phyloP scores from a whole-genome alignment of 2,888 invertebrate genomes.

The Zelleria hepariella region DNA sequence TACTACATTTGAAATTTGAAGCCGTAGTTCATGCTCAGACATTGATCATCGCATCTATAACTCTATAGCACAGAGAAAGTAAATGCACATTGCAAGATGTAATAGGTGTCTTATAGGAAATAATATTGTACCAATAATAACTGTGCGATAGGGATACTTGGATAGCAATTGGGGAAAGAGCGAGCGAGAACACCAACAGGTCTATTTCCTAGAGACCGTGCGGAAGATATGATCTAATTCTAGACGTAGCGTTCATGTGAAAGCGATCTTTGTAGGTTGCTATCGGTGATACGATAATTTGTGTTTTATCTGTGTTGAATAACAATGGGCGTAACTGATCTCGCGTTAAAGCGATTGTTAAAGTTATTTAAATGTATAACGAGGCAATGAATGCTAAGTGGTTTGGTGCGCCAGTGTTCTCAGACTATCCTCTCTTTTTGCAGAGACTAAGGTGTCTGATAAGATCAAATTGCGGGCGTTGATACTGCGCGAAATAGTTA shows the following conservation, averaged over 20 bases:
- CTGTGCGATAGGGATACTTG: constrained; percentile 20
- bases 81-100: not conserved
- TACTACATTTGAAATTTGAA: not conserved
- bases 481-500: not conserved
- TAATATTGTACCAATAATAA: constrained; percentile 14
- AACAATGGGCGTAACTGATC: not conserved
- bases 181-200: constrained; percentile 24
- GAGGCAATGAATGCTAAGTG: not conserved
- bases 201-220: constrained; percentile 34
- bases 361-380: not conserved
- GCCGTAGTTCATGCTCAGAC: not conserved
- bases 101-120: constrained; percentile 16
- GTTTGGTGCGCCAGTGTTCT: not conserved
- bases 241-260: constrained; percentile 37
- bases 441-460: no score
- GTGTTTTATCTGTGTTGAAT: constrained; percentile 8
- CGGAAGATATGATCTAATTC: constrained; percentile 46
- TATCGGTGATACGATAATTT: constrained; percentile 24
- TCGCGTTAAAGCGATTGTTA: not conserved
- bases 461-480: not conserved
- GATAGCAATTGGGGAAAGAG: constrained; percentile 19
- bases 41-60: not conserved
- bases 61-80: constrained; percentile 3
- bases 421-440: not conserved
- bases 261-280: constrained; percentile 26